Evolutionary conservation across 2,888 invertebrate genomes (phyloP).

Genomic region (Pammene fasciana): DNA sequence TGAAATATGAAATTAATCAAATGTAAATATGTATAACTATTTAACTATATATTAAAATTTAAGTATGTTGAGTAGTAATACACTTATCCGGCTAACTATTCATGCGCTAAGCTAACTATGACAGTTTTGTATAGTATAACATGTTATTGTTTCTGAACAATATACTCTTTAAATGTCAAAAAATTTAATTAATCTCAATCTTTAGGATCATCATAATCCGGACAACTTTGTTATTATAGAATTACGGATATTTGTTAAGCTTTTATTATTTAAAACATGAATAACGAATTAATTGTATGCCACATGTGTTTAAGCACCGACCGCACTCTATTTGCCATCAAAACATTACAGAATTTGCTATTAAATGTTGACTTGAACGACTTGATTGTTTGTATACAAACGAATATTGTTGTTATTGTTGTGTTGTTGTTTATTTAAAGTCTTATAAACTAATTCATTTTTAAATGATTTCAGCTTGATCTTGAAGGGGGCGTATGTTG

Average conservation of each 20-base stretch:
- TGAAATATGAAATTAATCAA: too few relatives aligned
- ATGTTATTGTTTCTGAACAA: neutral
- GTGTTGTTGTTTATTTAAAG: neutral
- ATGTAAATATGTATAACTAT: too few relatives aligned
- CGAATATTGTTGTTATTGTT: neutral
- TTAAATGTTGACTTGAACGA: slow-evolving; percentile 7
- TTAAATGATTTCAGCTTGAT: slow-evolving; percentile 48
- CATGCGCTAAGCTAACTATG: too few relatives aligned
- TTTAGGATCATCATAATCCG: neutral
- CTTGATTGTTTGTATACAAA: slow-evolving; percentile 24
- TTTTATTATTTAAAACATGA: slow-evolving; percentile 17
- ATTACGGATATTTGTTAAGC: neutral
- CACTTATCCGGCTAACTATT: too few relatives aligned
- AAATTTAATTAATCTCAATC: neutral
- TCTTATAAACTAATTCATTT: neutral
- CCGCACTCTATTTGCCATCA: slow-evolving; percentile 11
- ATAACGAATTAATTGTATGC: slow-evolving; percentile 16
- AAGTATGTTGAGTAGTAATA: too few relatives aligned
- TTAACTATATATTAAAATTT: too few relatives aligned
- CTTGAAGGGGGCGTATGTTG: slow-evolving; percentile 55
- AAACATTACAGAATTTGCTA: slow-evolving; percentile 5
- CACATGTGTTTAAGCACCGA: slow-evolving; percentile 30
- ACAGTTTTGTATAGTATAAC: neutral
- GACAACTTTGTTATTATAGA: neutral
- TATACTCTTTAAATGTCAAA: slow-evolving; percentile 1